phyloP scores from a whole-genome alignment of 35 echinoderm and acorn worm genomes.

The Holothuria glaberrima region DNA sequence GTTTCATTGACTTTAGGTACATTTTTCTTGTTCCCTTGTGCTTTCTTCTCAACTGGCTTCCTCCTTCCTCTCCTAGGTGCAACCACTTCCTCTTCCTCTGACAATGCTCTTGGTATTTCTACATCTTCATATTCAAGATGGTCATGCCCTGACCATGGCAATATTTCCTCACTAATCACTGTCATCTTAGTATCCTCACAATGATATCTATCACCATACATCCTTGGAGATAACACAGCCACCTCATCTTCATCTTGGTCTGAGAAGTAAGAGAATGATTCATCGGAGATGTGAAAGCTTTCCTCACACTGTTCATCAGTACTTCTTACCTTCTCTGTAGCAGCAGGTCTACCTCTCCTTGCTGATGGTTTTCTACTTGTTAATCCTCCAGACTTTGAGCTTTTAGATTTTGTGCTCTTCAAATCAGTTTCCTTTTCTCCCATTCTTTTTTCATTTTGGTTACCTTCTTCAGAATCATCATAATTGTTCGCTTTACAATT shows the following conservation, averaged over 20 bases:
- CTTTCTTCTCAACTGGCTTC: slow-evolving; percentile 34
- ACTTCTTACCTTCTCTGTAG: slow-evolving; percentile 41
- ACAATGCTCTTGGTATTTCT: slow-evolving; percentile 83
- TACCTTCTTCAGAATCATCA: background rate
- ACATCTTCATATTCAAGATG: slow-evolving; percentile 73
- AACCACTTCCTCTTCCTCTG: slow-evolving; percentile 39
- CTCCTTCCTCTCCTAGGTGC: background rate
- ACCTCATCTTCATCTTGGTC: background rate
- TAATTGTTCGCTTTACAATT: too few relatives aligned
- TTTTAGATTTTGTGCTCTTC: background rate
- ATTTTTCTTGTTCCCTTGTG: slow-evolving; percentile 3
- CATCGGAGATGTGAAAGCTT: slow-evolving; percentile 13
- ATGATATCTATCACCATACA: too few relatives aligned
- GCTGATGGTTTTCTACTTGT: slow-evolving; percentile 24
- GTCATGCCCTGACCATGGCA: background rate
- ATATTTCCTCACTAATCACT: background rate
- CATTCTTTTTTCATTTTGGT: background rate
- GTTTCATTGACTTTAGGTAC: background rate
- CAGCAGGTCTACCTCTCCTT: slow-evolving; percentile 67
- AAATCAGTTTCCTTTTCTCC: background rate
- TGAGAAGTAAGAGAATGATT: slow-evolving; percentile 22
- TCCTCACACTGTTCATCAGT: background rate
- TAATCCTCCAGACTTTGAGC: background rate
- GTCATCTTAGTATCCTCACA: too few relatives aligned
- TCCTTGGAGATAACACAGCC: too few relatives aligned